Evolutionary conservation across 2,888 invertebrate species (phyloP).

Genomic region (Exephanes ischioxanthus): DNA sequence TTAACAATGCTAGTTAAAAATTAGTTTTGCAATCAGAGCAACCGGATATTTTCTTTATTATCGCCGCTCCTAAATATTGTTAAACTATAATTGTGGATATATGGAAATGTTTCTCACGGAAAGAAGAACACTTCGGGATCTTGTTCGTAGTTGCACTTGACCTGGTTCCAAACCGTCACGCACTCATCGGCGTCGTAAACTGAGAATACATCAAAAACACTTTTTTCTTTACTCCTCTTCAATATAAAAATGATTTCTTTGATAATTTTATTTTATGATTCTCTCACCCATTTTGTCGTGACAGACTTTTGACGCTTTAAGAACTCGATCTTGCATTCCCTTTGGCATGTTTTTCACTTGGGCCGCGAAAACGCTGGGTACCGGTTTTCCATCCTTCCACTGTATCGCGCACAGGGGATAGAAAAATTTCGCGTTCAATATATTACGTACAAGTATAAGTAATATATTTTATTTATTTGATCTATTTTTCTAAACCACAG

Average conservation of each 20-base stretch:
- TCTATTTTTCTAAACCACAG: too few relatives aligned
- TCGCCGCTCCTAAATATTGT: neutral
- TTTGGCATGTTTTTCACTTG: slow-evolving; percentile 82
- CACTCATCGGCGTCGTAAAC: slow-evolving; percentile 71
- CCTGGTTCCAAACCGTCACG: slow-evolving; percentile 70
- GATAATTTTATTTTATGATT: neutral
- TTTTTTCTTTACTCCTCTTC: neutral
- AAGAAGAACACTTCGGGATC: slow-evolving; percentile 75
- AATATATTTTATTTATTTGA: too few relatives aligned
- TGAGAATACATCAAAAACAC: slow-evolving; percentile 44
- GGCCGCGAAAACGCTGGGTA: slow-evolving; percentile 85
- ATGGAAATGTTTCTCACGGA: slow-evolving; percentile 69
- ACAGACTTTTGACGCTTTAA: slow-evolving; percentile 62
- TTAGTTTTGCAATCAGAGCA: neutral
- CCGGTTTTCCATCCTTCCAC: slow-evolving; percentile 84
- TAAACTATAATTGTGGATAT: neutral
- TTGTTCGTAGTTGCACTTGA: slow-evolving; percentile 72
- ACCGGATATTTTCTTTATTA: neutral
- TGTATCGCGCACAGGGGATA: neutral
- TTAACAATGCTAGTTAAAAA: neutral
- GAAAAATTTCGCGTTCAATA: neutral
- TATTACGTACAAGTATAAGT: too few relatives aligned
- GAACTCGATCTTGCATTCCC: slow-evolving; percentile 65
- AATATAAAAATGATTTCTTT: neutral
- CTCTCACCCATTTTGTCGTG: slow-evolving; percentile 60